These are phyloP conservation scores for Neolamprologus longior DNA, from an alignment of 2,113 vertebrate genomes.

Conservation along the genomic window DNA sequence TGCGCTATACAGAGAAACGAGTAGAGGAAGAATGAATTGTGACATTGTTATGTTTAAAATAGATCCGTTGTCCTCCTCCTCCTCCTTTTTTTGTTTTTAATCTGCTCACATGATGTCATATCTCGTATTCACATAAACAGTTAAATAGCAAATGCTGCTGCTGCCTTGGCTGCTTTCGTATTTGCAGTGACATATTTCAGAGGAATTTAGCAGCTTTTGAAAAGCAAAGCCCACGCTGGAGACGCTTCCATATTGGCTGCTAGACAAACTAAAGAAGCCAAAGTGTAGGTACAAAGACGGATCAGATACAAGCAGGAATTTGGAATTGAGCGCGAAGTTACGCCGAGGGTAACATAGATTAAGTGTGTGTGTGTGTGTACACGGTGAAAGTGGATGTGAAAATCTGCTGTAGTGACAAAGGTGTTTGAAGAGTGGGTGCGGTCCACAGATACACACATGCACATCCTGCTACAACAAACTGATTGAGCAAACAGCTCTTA, in stretches of 20 bases:
- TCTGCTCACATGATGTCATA: not conserved
- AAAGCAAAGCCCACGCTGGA: not conserved
- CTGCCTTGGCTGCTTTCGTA: not conserved
- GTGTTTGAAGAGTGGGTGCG: conserved; percentile 34
- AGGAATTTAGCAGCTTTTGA: not conserved
- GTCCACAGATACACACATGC: not conserved
- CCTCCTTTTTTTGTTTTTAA: not conserved
- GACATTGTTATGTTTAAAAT: not conserved
- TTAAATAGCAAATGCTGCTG: not conserved
- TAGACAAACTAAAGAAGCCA: not conserved
- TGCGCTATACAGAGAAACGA: not conserved
- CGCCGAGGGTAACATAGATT: not conserved
- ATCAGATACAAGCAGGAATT: not conserved
- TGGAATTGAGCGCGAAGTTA: not conserved
- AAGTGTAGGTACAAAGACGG: not conserved
- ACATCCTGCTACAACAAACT: not conserved
- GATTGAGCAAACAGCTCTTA: conserved; percentile 54
- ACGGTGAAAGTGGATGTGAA: not conserved
- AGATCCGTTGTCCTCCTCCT: not conserved
- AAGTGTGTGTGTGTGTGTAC: not conserved
- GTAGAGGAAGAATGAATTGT: not conserved
- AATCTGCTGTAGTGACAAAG: conserved; percentile 40
- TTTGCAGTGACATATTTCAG: not conserved
- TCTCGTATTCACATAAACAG: not conserved
- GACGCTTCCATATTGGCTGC: not conserved